A percentile compares a stretch with the other conserved stretches of the same genome.
These are phyloP conservation scores for Psettodes erumei DNA, from an alignment of 2,113 vertebrate genomes.

Conservation along the genomic window DNA sequence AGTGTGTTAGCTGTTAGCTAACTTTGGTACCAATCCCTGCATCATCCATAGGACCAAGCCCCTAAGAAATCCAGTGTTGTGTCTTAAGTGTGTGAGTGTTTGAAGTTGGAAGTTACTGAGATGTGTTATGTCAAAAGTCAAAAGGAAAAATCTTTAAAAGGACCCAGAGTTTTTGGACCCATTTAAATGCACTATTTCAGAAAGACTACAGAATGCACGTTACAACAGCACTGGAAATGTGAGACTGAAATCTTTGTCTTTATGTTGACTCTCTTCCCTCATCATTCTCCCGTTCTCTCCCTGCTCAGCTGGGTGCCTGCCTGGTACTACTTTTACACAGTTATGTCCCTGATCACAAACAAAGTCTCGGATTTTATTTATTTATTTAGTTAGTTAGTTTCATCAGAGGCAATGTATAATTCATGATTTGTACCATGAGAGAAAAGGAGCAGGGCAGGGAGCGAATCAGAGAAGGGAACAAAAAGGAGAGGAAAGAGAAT, in stretches of 20 bases:
- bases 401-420: background rate
- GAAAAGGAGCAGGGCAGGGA: background rate
- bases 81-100: slow-evolving; percentile 54
- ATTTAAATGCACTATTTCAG: background rate
- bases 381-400: background rate
- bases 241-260: background rate
- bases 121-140: background rate
- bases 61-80: background rate
- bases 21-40: background rate
- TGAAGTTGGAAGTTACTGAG: slow-evolving; percentile 51
- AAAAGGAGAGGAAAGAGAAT: background rate
- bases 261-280: background rate
- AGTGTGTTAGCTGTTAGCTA: too few relatives aligned
- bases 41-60: background rate
- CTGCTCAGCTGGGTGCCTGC: slow-evolving; percentile 18
- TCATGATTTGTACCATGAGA: background rate
- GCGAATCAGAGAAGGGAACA: background rate
- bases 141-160: background rate
- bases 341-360: slow-evolving; percentile 20
- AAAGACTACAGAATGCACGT: background rate
- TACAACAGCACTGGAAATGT: background rate
- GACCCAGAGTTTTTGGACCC: background rate
- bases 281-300: background rate
- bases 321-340: slow-evolving; percentile 23
- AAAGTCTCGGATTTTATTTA: background rate